Base-by-base conservation (phyloP, 2,113 vertebrate species). In the Rattus norvegicus region DNA sequence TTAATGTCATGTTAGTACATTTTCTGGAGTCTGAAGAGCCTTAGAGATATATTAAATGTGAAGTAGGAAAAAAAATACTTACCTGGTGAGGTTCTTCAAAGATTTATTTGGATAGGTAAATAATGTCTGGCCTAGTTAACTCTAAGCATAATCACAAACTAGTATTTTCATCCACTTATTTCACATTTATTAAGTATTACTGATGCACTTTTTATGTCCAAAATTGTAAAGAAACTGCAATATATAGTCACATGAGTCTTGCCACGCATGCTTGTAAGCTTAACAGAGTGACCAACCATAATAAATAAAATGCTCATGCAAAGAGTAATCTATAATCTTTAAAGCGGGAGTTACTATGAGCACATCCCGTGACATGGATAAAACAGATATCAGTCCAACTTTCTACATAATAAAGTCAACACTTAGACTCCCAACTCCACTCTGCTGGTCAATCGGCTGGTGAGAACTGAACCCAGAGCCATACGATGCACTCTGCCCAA, bases 141-240 rank as follows among this genome's bases (percentile, higher is more conserved):
- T 67, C 67, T 77, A 75, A 49, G 91, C 7, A 87, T 52, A 61
- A 79, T 54, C 24, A 90, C 39, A 90, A 47, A 73, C 56, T 75
- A 54, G 39, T 95, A 28, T 36, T 86, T 94, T 81, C 14, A 95
- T 81, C 77, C 70, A 67, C 49, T 77, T 47, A 94, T 59, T 54
- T 8, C 5, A 80, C 6, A 39, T 95, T 47, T 12, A 83, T 30
- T 56, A 63, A 30, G 30, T 72, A 36, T 49, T 76, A 76, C 9
- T 49, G 28, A 39, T 90, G 17, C 0, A 75, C 4, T 93, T 92
- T 33, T 47, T 17, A 85, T 63, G 59, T 90, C 19, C 1, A 72
- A 56, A 17, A 63, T 28, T 77, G n/a, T 47, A 7, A 87, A 92
- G 36, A 24, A 69, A 79, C 26, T 91, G 30, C 52, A 28, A 30